Base-by-base conservation (phyloP, 1,140 invertebrate species). In the Mactra quadrangularis region DNA sequence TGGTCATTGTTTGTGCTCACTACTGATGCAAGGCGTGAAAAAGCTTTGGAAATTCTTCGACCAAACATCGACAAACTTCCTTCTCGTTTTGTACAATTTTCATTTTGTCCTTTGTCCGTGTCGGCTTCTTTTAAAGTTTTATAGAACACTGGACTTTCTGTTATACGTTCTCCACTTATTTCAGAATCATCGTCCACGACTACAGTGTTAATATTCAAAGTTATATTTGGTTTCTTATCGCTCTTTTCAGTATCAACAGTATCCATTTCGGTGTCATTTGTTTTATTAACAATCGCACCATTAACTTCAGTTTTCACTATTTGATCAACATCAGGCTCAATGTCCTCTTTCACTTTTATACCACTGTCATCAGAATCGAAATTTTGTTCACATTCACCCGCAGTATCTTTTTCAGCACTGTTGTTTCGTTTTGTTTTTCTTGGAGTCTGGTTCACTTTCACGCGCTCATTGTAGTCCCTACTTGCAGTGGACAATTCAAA, bases 361-460 rank as follows among this genome's bases (percentile, higher is more conserved):
- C 57, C 57, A 60, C 53, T 60, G 22, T 75, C 72, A 25, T 60
- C 72, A 25, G 53, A 59, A 75, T 60, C 72, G 0, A 38, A 41
- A 17, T 59, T 60, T 29, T 62, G 25, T 3, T 31, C 3, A 1
- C 29, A 38, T 7, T 1, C 7, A 47, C 19, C 45, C 38, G 19
- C 1, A 6, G 47, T 41, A 7, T 31, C 17, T 7, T 19, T 29
- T 41, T 25, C 22, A 13, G 59, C 52, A 1, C 3, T 15, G 19
- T 50, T 27, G 17, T 4, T 15, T 17, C 52, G 22, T 41, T 72
- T 47, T 7, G 41, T 11, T 19, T 72, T 17, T 11, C 35, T n/a
- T 27, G 47, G 6, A 6, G 27, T 29, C 27, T 72, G 27, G 3
- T 35, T 72, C 3, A 31, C 50, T 15, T 15, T 3, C 3, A 25